Percentiles rank a stretch among this genome's conserved stretches.
Conservation (phyloP, 2,888 invertebrate genomes). For the Amiota communis region DNA sequence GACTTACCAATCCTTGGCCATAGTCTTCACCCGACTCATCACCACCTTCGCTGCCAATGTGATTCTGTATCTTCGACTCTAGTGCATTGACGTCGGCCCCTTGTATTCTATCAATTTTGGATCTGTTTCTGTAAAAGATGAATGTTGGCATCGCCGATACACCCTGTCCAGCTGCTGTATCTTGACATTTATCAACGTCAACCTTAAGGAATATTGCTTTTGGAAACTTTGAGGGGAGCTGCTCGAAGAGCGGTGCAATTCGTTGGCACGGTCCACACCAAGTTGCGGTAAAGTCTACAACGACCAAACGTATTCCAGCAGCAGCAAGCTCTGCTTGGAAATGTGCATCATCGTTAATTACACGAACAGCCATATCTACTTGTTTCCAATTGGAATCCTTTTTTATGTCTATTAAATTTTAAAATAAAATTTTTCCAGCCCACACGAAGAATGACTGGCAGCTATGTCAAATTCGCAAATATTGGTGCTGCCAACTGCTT, state of each 20-base stretch:
- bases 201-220: slow-evolving; percentile 94
- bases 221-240: slow-evolving; percentile 89
- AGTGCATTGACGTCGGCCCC: slow-evolving; percentile 89
- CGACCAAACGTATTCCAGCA: slow-evolving; percentile 90
- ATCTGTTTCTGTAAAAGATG: slow-evolving; percentile 90
- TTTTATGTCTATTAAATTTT: slow-evolving; percentile 17
- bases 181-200: slow-evolving; percentile 90
- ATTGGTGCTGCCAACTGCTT: no score
- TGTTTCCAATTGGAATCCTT: neutral
- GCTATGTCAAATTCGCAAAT: no score
- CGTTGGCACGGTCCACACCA: slow-evolving; percentile 98
- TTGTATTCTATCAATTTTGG: slow-evolving; percentile 88
- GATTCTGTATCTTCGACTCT: slow-evolving; percentile 92
- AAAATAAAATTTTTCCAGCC: neutral
- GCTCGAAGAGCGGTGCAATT: slow-evolving; percentile 94
- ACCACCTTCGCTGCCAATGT: slow-evolving; percentile 78
- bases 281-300: slow-evolving; percentile 95
- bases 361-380: slow-evolving; percentile 67
- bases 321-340: slow-evolving; percentile 88
- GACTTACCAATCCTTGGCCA: slow-evolving; percentile 70
- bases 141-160: slow-evolving; percentile 99
- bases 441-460: no score
- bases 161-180: slow-evolving; percentile 89
- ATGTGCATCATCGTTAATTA: slow-evolving; percentile 77
- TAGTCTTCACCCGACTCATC: slow-evolving; percentile 88